Evolutionary conservation across 2,113 vertebrate genomes (phyloP).

Genomic region (Piaya cayana): DNA sequence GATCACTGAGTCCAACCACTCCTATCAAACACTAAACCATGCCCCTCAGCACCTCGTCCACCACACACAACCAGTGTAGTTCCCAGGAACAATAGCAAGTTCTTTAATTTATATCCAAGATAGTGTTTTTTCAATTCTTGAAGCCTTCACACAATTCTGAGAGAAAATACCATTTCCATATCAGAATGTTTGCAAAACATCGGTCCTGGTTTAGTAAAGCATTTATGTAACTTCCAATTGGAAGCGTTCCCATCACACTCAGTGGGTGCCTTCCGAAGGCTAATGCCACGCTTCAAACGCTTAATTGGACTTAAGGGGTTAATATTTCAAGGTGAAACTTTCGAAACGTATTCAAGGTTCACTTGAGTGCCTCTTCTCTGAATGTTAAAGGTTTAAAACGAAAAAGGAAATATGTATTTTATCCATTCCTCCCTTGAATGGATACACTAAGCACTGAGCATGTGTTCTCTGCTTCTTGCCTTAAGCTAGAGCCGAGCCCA

Average conservation of each 20-base stretch:
- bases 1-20: too few species aligned
- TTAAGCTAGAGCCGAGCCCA: neutral
- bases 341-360: neutral
- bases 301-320: neutral
- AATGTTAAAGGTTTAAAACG: neutral
- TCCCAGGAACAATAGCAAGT: neutral
- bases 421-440: neutral
- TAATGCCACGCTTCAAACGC: neutral
- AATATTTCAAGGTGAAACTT: neutral
- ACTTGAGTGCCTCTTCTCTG: neutral
- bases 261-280: neutral
- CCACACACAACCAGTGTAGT: accelerated
- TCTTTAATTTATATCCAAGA: neutral
- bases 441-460: neutral
- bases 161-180: neutral
- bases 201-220: neutral
- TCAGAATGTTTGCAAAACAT: neutral
- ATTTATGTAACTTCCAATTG: neutral
- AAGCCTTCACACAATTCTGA: neutral
- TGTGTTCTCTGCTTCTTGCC: neutral
- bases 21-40: too few species aligned
- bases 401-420: neutral
- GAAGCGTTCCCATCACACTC: neutral
- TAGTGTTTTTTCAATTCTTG: accelerated
- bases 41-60: too few species aligned